Percentiles rank a stretch among this genome's conserved stretches.
phyloP scores from a whole-genome alignment of 2,888 invertebrate species.

The Candidula unifasciata region DNA sequence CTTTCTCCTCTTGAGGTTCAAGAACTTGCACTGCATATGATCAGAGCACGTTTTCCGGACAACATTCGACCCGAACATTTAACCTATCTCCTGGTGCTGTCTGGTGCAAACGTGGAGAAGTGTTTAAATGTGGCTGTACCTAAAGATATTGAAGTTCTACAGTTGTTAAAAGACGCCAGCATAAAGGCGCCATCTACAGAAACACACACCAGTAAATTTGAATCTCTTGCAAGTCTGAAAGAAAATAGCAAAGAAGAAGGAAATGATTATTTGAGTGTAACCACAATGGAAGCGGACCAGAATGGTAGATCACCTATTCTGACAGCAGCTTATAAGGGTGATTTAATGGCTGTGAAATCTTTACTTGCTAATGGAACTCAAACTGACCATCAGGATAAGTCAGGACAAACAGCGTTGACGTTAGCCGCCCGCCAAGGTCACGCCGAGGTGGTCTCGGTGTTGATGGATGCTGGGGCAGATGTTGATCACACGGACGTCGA shows the following conservation, averaged over 20 bases:
- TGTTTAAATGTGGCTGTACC: conserved; percentile 71
- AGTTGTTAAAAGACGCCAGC: conserved; percentile 92
- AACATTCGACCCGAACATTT: conserved; percentile 81
- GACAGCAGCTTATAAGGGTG: conserved; percentile 90
- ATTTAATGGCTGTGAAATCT: conserved; percentile 91
- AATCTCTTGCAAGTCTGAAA: conserved; percentile 55
- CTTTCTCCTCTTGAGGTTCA: conserved; percentile 78
- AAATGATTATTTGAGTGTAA: conserved; percentile 57
- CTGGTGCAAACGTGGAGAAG: conserved; percentile 73
- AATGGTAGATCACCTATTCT: conserved; percentile 86
- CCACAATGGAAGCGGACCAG: conserved; percentile 80
- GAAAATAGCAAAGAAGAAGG: conserved; percentile 56
- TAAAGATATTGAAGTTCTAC: conserved; percentile 74
- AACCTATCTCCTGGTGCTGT: conserved; percentile 85
- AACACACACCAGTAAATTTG: conserved; percentile 83
- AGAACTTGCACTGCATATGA: conserved; percentile 80
- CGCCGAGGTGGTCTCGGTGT: conserved; percentile 77
- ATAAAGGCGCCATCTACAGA: conserved; percentile 93
- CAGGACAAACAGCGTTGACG: conserved; percentile 91
- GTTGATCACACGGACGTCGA: conserved; percentile 79
- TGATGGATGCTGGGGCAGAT: conserved; percentile 76
- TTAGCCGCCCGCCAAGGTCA: conserved; percentile 80
- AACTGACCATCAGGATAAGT: conserved; percentile 83
- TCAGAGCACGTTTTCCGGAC: conserved; percentile 73
- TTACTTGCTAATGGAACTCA: conserved; percentile 85